Conservation (phyloP, 2,113 vertebrate species). For the Astur gentilis region DNA sequence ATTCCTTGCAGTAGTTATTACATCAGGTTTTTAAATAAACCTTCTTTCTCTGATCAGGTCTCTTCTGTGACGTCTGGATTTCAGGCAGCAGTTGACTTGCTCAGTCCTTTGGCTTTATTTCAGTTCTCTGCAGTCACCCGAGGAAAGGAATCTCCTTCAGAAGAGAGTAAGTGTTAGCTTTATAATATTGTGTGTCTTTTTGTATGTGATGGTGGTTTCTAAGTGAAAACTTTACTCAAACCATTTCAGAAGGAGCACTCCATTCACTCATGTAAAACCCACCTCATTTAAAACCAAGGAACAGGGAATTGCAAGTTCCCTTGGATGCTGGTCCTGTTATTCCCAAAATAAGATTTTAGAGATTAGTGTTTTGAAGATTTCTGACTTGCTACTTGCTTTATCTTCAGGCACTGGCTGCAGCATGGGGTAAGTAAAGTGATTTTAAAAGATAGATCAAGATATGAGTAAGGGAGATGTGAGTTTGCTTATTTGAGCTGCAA, state of each 20-base stretch:
- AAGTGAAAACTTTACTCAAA: background rate
- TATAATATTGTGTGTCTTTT: too few relatives aligned
- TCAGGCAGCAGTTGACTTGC: conserved; percentile 75
- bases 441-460: background rate
- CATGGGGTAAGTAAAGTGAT: background rate
- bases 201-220: background rate
- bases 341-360: background rate
- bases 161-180: conserved; percentile 70
- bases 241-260: background rate
- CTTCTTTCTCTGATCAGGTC: conserved; percentile 62
- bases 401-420: background rate
- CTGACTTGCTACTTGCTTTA: background rate
- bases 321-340: background rate
- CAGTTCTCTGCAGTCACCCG: conserved; percentile 83
- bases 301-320: background rate
- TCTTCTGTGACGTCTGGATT: conserved; percentile 73
- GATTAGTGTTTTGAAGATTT: background rate
- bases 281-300: background rate
- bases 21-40: background rate
- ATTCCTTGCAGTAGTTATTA: background rate
- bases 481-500: background rate
- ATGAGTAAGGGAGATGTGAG: background rate
- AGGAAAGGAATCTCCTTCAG: conserved; percentile 72
- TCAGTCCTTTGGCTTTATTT: conserved; percentile 87
- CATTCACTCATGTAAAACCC: background rate